Evolutionary conservation across 2,888 invertebrate genomes (phyloP).

Genomic region (Andrena bucephala): DNA sequence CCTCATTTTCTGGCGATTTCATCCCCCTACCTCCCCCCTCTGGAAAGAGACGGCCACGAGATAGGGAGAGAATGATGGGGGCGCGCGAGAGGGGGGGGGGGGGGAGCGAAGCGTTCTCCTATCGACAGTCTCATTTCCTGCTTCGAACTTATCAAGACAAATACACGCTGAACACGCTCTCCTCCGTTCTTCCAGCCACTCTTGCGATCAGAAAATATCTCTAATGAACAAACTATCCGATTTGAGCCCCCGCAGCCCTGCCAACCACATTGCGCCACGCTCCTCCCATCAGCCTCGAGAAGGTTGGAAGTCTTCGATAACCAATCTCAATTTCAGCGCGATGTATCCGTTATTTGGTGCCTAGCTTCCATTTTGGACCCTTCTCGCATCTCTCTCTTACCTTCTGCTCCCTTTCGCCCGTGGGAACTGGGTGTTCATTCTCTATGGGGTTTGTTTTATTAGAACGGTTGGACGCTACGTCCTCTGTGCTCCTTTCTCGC

Average conservation of each 20-base stretch:
- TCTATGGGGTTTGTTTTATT: slow-evolving; percentile 34
- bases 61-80: slow-evolving; percentile 41
- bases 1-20: slow-evolving; percentile 66
- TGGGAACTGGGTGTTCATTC: slow-evolving; percentile 3
- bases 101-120: slow-evolving; percentile 57
- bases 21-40: neutral
- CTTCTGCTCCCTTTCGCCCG: neutral
- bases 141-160: slow-evolving; percentile 79
- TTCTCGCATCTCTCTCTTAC: neutral
- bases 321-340: slow-evolving; percentile 74
- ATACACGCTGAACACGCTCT: slow-evolving; percentile 71
- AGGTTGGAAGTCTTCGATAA: slow-evolving; percentile 68
- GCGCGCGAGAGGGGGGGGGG: slow-evolving; percentile 5
- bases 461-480: slow-evolving; percentile 25
- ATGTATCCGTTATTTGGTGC: slow-evolving; percentile 64
- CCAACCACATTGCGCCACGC: slow-evolving; percentile 50
- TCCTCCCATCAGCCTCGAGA: slow-evolving; percentile 45
- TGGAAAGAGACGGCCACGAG: slow-evolving; percentile 35
- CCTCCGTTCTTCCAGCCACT: slow-evolving; percentile 52
- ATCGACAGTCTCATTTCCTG: slow-evolving; percentile 81
- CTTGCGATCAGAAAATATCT: slow-evolving; percentile 74
- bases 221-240: slow-evolving; percentile 81
- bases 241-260: slow-evolving; percentile 64
- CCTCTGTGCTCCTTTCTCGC: neutral
- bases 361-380: slow-evolving; percentile 42